Evolutionary conservation across 2,113 vertebrate genomes (phyloP).

Genomic region (Entelurus aequoreus): DNA sequence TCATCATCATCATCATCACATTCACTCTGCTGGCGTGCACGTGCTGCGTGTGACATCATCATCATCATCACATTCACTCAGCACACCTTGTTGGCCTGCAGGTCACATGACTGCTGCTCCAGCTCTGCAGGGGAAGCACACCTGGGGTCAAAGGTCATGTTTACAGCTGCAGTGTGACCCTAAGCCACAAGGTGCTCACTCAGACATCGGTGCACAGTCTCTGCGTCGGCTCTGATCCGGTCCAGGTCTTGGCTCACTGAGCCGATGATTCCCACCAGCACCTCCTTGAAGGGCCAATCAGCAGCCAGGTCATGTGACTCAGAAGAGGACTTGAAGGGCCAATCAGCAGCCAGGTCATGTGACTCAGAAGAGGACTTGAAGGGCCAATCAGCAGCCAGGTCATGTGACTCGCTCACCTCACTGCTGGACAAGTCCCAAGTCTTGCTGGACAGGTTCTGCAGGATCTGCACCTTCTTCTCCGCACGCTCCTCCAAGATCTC

Average conservation of each 20-base stretch:
- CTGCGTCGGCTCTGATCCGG: conserved; percentile 80
- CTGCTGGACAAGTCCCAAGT: neutral
- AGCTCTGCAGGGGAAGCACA: neutral
- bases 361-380: conserved; percentile 5
- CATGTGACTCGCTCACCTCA: no score
- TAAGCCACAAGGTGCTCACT: neutral
- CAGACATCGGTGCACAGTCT: conserved; percentile 71
- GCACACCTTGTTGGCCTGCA: conserved; percentile 64
- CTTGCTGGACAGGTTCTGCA: conserved; percentile 75
- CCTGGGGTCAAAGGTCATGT: conserved; percentile 11
- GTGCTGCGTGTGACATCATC: no score
- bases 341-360: neutral
- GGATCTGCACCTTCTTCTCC: conserved; percentile 82
- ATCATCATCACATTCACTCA: no score
- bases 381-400: neutral
- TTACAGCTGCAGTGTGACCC: no score
- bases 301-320: no score
- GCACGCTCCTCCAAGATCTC: conserved; percentile 78
- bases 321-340: conserved; percentile 23
- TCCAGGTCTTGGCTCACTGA: conserved; percentile 76
- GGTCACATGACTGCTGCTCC: conserved; percentile 60
- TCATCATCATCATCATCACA: no score
- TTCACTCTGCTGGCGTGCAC: no score
- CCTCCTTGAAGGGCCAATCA: no score
- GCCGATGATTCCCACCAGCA: conserved; percentile 72